A percentile compares a stretch with the other conserved stretches of the same genome.
phyloP scores from a whole-genome alignment of 2,888 invertebrate genomes.

The Danaus chrysippus region DNA sequence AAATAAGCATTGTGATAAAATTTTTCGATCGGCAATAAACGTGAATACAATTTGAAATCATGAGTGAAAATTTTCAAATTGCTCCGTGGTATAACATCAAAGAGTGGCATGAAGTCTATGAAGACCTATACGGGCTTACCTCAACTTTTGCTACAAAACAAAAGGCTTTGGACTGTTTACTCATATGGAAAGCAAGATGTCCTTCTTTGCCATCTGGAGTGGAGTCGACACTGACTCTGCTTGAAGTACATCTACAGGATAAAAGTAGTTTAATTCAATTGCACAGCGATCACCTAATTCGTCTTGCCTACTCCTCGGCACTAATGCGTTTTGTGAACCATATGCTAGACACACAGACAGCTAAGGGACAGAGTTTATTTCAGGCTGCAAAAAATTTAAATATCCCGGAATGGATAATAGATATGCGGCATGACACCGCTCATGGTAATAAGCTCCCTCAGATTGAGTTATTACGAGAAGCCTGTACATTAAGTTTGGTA shows the following conservation, averaged over 20 bases:
- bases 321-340: constrained; percentile 83
- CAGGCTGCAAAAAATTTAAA: constrained; percentile 81
- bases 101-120: constrained; percentile 77
- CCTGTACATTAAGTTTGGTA: constrained; percentile 79
- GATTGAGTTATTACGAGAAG: constrained; percentile 80
- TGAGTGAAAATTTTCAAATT: constrained; percentile 54
- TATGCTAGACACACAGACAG: constrained; percentile 77
- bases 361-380: constrained; percentile 74
- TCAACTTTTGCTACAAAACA: constrained; percentile 45
- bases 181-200: constrained; percentile 79
- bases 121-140: constrained; percentile 59
- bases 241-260: constrained; percentile 73
- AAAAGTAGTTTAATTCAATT: constrained; percentile 39
- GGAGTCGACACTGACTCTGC: constrained; percentile 78
- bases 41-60: constrained; percentile 29
- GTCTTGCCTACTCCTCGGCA: constrained; percentile 80
- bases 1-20: too few species aligned
- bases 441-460: constrained; percentile 85
- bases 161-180: constrained; percentile 68
- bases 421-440: constrained; percentile 87
- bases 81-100: constrained; percentile 68
- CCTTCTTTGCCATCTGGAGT: constrained; percentile 79
- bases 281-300: constrained; percentile 66
- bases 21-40: too few species aligned
- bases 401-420: constrained; percentile 89